Evolutionary conservation across 2,113 vertebrate species (phyloP), one percentile per base, ranked within the genome.

Genomic region (Hippocampus comes): DNA sequence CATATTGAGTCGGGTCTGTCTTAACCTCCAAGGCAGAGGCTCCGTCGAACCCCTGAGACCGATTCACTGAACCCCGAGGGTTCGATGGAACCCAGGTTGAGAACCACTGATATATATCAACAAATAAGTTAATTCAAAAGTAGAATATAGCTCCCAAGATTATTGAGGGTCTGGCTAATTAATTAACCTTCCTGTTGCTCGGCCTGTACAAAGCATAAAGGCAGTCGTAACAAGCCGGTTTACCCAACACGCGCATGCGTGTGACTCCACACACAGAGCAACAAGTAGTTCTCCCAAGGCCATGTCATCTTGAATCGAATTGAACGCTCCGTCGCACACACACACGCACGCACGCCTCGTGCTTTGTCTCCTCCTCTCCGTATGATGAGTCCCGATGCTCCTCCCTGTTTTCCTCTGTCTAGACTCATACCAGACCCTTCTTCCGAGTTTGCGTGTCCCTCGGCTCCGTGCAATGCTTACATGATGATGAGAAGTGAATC

Each of bases 321-420:
- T 82, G 81, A 86, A 78, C 77, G 42, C 79, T 72, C 80, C 20
- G 27, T 27, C 34, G 27, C 27, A 7, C 17, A 17, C 70, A 5
- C 56, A 12, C 12, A 48, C n/a, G 6, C 68, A 72, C 79, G 76
- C 68, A 76, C 79, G 57, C 57, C 81, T 30, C 77, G 73, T 78
- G 67, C 78, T 81, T 89, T 87, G 82, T 87, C 87, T 84, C 87
- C 87, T 81, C 87, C 83, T 87, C 84, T 87, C 74, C 34, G 27
- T 84, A 77, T 81, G 70, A 79, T 74, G 86, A 25, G 63, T 78
- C 78, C 61, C 60, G 75, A 61, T 78, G 87, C 89, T 87, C 90
- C 90, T 86, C 89, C 88, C 80, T 86, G 76, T 73, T 66, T 41
- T 66, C 53, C 71, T 75, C 78, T 63, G 77, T 77, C 79, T 78